phyloP scores from a whole-genome alignment of 2,888 invertebrate genomes.

The Acleris holmiana region DNA sequence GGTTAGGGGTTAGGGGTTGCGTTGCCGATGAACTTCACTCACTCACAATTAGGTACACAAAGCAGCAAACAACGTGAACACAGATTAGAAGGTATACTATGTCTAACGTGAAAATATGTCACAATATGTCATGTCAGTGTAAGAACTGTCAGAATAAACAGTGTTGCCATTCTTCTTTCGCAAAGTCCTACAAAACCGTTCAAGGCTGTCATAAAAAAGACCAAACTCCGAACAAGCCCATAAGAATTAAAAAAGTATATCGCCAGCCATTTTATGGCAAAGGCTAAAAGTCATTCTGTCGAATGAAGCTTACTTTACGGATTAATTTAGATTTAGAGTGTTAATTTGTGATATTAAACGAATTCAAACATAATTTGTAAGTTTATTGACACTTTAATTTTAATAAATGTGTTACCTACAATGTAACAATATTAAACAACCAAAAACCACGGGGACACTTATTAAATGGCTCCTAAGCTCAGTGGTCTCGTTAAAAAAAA shows the following conservation, averaged over 20 bases:
- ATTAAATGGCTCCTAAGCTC: slow-evolving; percentile 19
- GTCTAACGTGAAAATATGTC: too few species aligned
- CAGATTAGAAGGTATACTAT: too few species aligned
- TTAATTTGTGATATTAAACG: too few species aligned
- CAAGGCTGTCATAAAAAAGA: slow-evolving; percentile 5
- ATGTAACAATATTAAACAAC: too few species aligned
- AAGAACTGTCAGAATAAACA: too few species aligned
- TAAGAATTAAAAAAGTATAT: slow-evolving; percentile 11
- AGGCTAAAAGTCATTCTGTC: slow-evolving; percentile 33
- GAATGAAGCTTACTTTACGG: neutral
- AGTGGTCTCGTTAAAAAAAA: slow-evolving; percentile 28
- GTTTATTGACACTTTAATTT: neutral
- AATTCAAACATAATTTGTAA: neutral
- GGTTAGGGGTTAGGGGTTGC: too few species aligned
- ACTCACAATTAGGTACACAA: neutral
- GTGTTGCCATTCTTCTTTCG: too few species aligned
- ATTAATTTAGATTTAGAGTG: too few species aligned
- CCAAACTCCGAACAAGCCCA: neutral
- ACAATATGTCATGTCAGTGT: too few species aligned
- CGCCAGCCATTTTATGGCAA: slow-evolving; percentile 32
- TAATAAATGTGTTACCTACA: too few species aligned
- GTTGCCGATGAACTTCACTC: too few species aligned
- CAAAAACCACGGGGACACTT: neutral
- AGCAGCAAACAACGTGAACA: too few species aligned
- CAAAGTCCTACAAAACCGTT: neutral